Percentiles rank a stretch among this genome's conserved stretches.
These are phyloP conservation scores for Candoia aspera DNA, from an alignment of 2,113 vertebrate genomes.

Conservation along the genomic window DNA sequence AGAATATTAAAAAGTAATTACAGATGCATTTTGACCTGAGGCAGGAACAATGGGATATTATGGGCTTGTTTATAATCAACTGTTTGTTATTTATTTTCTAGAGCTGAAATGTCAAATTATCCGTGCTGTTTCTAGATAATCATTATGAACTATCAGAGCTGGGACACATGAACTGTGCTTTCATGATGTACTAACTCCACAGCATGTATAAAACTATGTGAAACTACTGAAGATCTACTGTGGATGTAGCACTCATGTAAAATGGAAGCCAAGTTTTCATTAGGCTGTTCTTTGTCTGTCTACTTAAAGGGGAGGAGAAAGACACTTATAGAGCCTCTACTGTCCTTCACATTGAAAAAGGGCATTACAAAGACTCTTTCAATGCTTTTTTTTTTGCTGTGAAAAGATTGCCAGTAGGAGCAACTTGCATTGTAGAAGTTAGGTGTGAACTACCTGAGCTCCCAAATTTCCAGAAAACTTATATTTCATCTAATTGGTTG, in stretches of 20 bases:
- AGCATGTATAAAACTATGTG: background rate
- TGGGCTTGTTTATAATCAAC: conserved; percentile 39
- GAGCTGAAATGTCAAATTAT: conserved; percentile 34
- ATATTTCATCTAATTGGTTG: background rate
- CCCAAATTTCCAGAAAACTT: background rate
- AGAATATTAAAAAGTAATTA: conserved; percentile 31
- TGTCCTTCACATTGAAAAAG: background rate
- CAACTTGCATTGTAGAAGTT: background rate
- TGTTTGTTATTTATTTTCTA: background rate
- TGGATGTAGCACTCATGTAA: background rate
- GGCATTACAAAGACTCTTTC: background rate
- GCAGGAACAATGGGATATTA: conserved; percentile 13
- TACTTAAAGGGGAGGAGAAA: background rate
- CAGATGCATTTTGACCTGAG: conserved; percentile 9
- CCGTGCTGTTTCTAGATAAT: conserved; percentile 29
- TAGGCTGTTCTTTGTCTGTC: background rate
- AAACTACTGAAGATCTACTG: background rate
- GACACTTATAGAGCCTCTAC: background rate
- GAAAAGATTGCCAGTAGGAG: background rate
- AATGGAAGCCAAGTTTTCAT: background rate
- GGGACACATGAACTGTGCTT: background rate
- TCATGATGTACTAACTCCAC: conserved; percentile 11
- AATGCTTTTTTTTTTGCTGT: background rate
- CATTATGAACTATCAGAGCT: conserved; percentile 13
- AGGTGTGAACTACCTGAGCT: background rate